Percentiles rank a stretch among this genome's conserved stretches.
Evolutionary conservation across 2,888 invertebrate genomes (phyloP).

Genomic region (Pheosia gnoma): DNA sequence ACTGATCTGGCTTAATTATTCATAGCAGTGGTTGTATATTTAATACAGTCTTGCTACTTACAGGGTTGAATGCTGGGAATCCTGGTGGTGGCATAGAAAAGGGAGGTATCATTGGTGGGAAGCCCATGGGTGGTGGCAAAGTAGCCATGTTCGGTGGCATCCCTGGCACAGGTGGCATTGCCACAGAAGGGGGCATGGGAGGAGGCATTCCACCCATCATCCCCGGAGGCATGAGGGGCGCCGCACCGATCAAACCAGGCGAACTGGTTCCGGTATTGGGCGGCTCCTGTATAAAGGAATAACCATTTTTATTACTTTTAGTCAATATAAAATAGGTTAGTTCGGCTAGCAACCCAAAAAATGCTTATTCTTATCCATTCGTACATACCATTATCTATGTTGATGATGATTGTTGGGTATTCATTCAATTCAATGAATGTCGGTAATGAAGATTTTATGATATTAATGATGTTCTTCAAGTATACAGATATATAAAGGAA

Average conservation of each 20-base stretch:
- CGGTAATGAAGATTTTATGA: no score
- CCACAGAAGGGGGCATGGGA: slow-evolving; percentile 78
- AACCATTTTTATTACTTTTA: not conserved
- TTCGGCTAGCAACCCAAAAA: no score
- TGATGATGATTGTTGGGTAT: no score
- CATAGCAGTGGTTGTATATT: no score
- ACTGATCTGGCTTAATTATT: no score
- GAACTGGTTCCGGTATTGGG: slow-evolving; percentile 69
- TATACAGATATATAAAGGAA: no score
- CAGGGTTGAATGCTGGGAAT: slow-evolving; percentile 81
- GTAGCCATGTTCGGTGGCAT: slow-evolving; percentile 72
- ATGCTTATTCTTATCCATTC: no score
- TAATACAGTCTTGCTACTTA: slow-evolving; percentile 32
- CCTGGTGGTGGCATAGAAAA: slow-evolving; percentile 93
- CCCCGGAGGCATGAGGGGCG: slow-evolving; percentile 67
- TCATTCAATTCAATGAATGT: no score
- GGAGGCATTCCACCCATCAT: slow-evolving; percentile 78
- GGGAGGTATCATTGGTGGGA: slow-evolving; percentile 87
- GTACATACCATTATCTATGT: no score
- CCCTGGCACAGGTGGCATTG: slow-evolving; percentile 80
- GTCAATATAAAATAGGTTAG: no score
- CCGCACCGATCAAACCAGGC: slow-evolving; percentile 63
- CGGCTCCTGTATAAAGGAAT: slow-evolving; percentile 55
- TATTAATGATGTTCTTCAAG: no score
- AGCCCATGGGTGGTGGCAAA: slow-evolving; percentile 78